Conservation (phyloP, 2,113 vertebrate genomes). For the Fukomys damarensis region DNA sequence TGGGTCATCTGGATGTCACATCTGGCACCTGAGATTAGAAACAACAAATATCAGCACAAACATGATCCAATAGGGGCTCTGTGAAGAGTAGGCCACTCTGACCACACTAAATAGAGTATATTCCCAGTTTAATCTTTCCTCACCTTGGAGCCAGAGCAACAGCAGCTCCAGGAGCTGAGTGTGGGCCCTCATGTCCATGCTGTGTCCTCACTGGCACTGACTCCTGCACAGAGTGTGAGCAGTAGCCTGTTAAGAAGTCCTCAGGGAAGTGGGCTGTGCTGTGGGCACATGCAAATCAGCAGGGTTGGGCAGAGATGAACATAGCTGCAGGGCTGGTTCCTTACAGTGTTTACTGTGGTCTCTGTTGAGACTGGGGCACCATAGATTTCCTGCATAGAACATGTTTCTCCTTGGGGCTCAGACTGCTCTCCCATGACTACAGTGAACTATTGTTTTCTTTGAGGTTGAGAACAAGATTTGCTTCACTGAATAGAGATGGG, state of each 20-base stretch:
- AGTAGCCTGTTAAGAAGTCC: background rate
- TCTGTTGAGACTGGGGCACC: background rate
- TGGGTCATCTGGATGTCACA: slow-evolving; percentile 2
- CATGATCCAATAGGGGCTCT: background rate
- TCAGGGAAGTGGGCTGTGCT: background rate
- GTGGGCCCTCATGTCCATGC: background rate
- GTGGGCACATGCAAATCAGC: background rate
- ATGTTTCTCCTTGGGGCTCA: background rate
- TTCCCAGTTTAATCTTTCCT: background rate
- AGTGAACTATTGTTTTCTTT: background rate
- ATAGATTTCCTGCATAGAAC: background rate
- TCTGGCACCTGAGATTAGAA: background rate
- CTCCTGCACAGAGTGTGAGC: background rate
- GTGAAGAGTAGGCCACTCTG: no score
- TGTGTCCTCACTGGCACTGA: background rate
- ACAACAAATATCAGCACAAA: background rate
- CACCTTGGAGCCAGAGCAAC: background rate
- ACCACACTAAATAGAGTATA: no score
- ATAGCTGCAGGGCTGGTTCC: background rate
- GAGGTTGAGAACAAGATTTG: background rate
- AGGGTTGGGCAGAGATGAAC: background rate
- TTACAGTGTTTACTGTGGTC: background rate
- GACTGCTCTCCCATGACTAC: background rate
- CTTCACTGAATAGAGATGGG: background rate
- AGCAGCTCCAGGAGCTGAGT: background rate